A percentile compares a stretch with the other conserved stretches of the same genome.
These are phyloP conservation scores for Tetragonula carbonaria DNA, from an alignment of 2,888 invertebrate genomes.

Conservation along the genomic window DNA sequence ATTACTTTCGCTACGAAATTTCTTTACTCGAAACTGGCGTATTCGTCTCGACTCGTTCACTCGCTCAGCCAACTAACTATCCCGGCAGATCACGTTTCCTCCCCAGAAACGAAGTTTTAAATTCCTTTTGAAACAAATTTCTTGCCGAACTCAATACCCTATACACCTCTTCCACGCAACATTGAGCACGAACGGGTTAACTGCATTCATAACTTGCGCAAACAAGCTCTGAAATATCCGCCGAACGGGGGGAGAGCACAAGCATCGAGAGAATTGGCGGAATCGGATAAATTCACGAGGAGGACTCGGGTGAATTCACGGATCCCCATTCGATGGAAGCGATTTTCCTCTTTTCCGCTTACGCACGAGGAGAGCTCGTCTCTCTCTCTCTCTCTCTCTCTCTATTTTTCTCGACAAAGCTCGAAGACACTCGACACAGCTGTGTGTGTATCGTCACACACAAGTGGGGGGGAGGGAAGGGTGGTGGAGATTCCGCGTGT, in stretches of 20 bases:
- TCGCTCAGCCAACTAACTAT: no score
- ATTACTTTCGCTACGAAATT: no score
- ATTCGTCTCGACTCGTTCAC: no score
- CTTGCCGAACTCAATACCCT: neutral
- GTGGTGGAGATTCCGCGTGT: neutral
- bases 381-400: no score
- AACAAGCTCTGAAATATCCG: neutral
- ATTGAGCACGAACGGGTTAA: neutral
- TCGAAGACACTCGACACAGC: conserved; percentile 26
- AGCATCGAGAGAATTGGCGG: no score
- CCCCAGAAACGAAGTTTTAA: no score
- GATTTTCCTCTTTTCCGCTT: conserved; percentile 4
- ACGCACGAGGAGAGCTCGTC: neutral
- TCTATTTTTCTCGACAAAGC: neutral
- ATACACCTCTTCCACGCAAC: neutral
- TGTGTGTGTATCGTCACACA: conserved; percentile 16
- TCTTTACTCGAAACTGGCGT: no score
- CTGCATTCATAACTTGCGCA: neutral
- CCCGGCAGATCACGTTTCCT: no score
- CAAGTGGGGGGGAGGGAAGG: neutral
- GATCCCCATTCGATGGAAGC: neutral
- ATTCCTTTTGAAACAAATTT: neutral
- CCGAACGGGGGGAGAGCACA: neutral
- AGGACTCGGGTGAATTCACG: neutral
- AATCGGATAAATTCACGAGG: neutral